phyloP scores from a whole-genome alignment of 2,888 invertebrate species.

The Cephus rjabovi region DNA sequence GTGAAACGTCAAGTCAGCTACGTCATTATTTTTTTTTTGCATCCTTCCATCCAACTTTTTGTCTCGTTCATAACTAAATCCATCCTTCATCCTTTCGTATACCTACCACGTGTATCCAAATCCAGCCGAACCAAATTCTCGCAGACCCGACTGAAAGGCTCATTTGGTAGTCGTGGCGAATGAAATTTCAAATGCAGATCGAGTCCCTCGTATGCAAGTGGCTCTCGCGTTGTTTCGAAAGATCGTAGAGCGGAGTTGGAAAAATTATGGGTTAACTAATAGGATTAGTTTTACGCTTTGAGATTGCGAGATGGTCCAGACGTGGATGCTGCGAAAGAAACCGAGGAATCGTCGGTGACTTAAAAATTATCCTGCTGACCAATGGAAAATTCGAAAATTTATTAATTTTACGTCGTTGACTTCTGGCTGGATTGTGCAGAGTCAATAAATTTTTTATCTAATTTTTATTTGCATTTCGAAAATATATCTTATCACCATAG shows the following conservation, averaged over 20 bases:
- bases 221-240: not conserved
- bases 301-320: not conserved
- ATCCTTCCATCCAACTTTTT: too few species aligned
- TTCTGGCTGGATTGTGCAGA: not conserved
- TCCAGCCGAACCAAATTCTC: not conserved
- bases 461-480: not conserved
- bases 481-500: not conserved
- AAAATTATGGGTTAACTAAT: conserved; percentile 4
- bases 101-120: not conserved
- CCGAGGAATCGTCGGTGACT: not conserved
- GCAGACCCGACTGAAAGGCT: conserved; percentile 16
- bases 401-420: not conserved
- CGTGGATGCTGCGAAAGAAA: not conserved
- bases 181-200: conserved; percentile 57
- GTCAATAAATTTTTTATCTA: not conserved
- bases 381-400: not conserved
- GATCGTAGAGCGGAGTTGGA: not conserved
- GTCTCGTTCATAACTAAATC: too few species aligned
- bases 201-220: conserved; percentile 12
- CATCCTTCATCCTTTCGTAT: too few species aligned
- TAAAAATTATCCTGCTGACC: not conserved
- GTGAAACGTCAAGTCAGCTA: not conserved
- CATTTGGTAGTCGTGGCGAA: conserved; percentile 48
- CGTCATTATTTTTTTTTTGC: not conserved
- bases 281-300: not conserved